Conservation (phyloP, 2,888 invertebrate genomes). For the Nowickia ferox region DNA sequence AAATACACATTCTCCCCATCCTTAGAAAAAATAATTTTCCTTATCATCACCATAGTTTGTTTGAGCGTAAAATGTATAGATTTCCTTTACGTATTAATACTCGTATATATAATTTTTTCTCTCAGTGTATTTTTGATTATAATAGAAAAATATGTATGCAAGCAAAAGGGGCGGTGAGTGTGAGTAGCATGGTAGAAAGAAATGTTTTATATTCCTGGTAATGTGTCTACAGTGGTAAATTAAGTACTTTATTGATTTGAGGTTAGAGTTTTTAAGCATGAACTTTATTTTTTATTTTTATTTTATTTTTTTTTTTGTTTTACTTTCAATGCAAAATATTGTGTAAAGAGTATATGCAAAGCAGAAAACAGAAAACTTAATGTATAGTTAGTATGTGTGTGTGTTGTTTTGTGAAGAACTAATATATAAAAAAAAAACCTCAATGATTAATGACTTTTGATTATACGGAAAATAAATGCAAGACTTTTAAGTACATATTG, state of each 20-base stretch:
- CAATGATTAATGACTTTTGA: constrained; percentile 71
- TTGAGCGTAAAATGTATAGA: no score
- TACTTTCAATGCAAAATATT: constrained; percentile 39
- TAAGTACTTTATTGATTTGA: constrained; percentile 73
- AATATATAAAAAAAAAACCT: constrained; percentile 17
- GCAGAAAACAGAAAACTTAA: constrained; percentile 1
- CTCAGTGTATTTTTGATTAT: constrained; percentile 33
- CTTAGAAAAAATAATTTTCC: no score
- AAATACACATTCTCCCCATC: no score
- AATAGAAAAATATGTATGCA: background rate
- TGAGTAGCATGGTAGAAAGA: constrained; percentile 40
- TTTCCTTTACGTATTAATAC: no score
- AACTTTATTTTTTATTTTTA: constrained; percentile 41
- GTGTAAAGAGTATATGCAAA: constrained; percentile 38
- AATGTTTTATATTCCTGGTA: constrained; percentile 64
- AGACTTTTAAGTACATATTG: constrained; percentile 3
- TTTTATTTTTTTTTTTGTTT: constrained; percentile 15
- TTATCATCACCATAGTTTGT: no score
- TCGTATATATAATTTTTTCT: background rate
- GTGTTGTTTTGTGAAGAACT: constrained; percentile 22
- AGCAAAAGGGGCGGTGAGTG: background rate
- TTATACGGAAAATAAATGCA: constrained; percentile 54
- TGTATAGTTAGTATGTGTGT: constrained; percentile 12
- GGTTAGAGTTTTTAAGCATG: constrained; percentile 68
- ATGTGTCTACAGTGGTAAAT: constrained; percentile 71